These are phyloP conservation scores for Liodrosophila aerea DNA, from an alignment of 2,888 invertebrate species.

Conservation along the genomic window DNA sequence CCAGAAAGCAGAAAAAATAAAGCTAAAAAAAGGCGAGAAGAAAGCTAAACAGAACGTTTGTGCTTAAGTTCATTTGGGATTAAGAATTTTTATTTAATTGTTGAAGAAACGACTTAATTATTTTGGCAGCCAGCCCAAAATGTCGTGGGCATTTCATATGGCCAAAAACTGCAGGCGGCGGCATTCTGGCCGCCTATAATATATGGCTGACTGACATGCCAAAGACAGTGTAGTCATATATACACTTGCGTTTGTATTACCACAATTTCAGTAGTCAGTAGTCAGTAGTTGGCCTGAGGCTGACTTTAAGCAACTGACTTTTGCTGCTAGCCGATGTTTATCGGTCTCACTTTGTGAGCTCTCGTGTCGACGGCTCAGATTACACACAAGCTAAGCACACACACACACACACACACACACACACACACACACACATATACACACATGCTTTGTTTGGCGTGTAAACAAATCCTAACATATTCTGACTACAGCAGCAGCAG, in stretches of 20 bases:
- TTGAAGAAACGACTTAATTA: constrained; percentile 82
- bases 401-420: constrained; percentile 9
- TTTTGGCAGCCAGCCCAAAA: constrained; percentile 63
- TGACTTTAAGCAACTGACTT: constrained; percentile 47
- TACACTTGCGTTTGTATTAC: no score
- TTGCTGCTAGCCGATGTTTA: constrained; percentile 52
- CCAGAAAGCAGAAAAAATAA: neutral
- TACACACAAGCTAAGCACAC: constrained; percentile 46
- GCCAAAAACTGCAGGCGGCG: constrained; percentile 47
- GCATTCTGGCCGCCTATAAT: constrained; percentile 22
- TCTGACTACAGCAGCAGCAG: constrained; percentile 42
- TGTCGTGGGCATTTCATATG: constrained; percentile 13
- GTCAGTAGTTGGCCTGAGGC: constrained; percentile 24
- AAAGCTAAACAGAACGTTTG: constrained; percentile 26
- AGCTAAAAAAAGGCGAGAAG: neutral
- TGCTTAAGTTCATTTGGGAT: constrained; percentile 19
- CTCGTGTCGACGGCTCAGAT: constrained; percentile 57
- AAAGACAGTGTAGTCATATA: constrained; percentile 14
- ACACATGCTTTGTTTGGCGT: constrained; percentile 53
- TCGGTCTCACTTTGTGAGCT: constrained; percentile 34
- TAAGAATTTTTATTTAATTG: constrained; percentile 81
- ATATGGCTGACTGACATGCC: constrained; percentile 47
- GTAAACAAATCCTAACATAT: constrained; percentile 62
- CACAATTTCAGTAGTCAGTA: no score
- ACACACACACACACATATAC: neutral